Percentiles rank a stretch among this genome's conserved stretches.
Conservation (phyloP, 2,113 vertebrate genomes). For the Mustela lutreola region DNA sequence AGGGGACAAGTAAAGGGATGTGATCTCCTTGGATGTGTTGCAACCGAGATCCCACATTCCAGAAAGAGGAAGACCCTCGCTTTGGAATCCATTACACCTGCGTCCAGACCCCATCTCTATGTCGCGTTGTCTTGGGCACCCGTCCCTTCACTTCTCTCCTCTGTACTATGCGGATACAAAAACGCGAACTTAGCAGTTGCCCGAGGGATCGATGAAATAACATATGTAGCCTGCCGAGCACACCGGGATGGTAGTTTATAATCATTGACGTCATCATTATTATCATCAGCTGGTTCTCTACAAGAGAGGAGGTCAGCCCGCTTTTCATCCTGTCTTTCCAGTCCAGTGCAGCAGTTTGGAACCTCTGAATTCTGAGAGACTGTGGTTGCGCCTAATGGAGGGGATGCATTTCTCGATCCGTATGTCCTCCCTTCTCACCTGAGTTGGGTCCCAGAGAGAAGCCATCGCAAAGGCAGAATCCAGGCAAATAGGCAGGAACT, state of each 20-base stretch:
- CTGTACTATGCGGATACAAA: not conserved
- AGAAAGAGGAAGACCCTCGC: not conserved
- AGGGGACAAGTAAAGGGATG: not conserved
- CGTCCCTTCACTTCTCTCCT: not conserved
- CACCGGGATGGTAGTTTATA: not conserved
- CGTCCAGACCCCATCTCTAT: not conserved
- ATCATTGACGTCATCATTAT: not conserved
- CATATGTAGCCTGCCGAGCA: not conserved
- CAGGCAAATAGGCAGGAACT: not conserved
- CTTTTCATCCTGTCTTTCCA: conserved; percentile 8
- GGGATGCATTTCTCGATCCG: not conserved
- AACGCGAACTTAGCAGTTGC: not conserved
- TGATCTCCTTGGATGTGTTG: not conserved
- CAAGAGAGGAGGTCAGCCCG: not conserved
- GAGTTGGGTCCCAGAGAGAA: not conserved
- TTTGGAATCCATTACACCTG: not conserved
- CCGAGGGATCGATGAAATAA: conserved; percentile 4
- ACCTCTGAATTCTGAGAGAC: not conserved
- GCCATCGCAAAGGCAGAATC: not conserved
- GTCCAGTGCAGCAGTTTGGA: not conserved
- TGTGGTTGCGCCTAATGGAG: not conserved
- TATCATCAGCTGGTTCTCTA: not conserved
- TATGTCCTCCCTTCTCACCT: not conserved
- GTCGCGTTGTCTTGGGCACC: not conserved
- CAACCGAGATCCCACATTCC: not conserved